phyloP scores from a whole-genome alignment of 2,113 vertebrate genomes.

The Ranitomeya imitator region DNA sequence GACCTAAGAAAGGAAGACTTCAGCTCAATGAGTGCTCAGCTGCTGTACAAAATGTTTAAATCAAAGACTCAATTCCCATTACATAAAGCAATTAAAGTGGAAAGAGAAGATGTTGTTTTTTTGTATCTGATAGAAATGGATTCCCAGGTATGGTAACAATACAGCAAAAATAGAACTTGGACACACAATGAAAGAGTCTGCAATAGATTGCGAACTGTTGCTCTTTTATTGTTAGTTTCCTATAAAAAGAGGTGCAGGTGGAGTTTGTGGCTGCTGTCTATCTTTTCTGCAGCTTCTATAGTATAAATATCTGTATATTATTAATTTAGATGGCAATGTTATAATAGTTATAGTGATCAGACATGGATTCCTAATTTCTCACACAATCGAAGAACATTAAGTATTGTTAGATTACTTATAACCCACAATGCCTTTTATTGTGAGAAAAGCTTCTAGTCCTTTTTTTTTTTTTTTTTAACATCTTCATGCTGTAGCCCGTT shows the following conservation, averaged over 20 bases:
- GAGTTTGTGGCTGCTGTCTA: background rate
- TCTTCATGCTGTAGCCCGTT: no score
- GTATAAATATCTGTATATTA: background rate
- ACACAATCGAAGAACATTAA: no score
- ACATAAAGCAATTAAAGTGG: conserved; percentile 97
- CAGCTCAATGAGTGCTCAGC: conserved; percentile 94
- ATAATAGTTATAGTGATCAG: background rate
- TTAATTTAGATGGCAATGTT: background rate
- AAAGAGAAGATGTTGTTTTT: conserved; percentile 97
- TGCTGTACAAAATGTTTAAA: conserved; percentile 98
- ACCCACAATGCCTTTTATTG: no score
- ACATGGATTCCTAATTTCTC: no score
- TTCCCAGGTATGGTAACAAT: conserved; percentile 79
- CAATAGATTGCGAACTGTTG: background rate
- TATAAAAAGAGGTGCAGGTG: background rate
- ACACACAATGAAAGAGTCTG: background rate
- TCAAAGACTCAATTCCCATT: conserved; percentile 96
- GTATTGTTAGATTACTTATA: no score
- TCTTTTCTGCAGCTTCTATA: background rate
- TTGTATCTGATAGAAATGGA: conserved; percentile 98
- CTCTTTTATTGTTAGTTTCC: background rate
- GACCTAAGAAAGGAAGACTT: conserved; percentile 96
- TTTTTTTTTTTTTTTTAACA: no score
- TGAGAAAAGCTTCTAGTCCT: no score
- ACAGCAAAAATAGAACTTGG: background rate